Base-by-base conservation (phyloP, 2,888 invertebrate genomes). In the Phengaris alcon region DNA sequence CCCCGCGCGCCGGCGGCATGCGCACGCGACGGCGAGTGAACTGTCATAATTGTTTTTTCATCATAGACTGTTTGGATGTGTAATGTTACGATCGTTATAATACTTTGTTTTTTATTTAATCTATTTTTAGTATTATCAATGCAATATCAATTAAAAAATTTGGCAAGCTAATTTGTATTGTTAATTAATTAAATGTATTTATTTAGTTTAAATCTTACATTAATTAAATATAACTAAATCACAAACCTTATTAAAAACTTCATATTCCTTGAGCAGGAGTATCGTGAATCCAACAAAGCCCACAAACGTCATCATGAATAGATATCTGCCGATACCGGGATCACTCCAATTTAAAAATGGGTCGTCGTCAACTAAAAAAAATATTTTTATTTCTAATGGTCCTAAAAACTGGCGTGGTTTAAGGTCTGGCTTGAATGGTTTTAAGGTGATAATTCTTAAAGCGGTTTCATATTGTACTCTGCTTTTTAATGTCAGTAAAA, bases 281-380 rank as follows among this genome's bases (percentile, higher is more conserved):
- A 96, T 74, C 0, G 88, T 77, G 80, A 97, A 96, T 73, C 95
- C 93, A 0, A 95, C 75, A 0, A 95, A 73, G 6, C 96, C 96
- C 12, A 95, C 94, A 0, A 93, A 70, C 5, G 93, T 83, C 84
- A 97, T 94, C 85, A 95, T 96, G n/a, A 95, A 83, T 35, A 97
- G 82, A 87, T 97, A 96, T 44, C 95, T 91, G 1, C 97, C 95
- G 76, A 97, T 95, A 13, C 97, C 97, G 0, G 96, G 96, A 70
- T 94, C 91, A 52, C 93, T 87, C 96, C 96, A 96, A 12, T 92
- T 91, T 78, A 96, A 94, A 82, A 94, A 96, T 6, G 95, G 94
- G 10, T 93, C 84, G 77, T 93, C 93, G 0, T 90, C 88, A 78
- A 93, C 93, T 93, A 82, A 55, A 83, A 82, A 68, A 74, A 59